These are phyloP conservation scores for Helogale parvula DNA, from an alignment of 2,113 vertebrate species.

Conservation along the genomic window DNA sequence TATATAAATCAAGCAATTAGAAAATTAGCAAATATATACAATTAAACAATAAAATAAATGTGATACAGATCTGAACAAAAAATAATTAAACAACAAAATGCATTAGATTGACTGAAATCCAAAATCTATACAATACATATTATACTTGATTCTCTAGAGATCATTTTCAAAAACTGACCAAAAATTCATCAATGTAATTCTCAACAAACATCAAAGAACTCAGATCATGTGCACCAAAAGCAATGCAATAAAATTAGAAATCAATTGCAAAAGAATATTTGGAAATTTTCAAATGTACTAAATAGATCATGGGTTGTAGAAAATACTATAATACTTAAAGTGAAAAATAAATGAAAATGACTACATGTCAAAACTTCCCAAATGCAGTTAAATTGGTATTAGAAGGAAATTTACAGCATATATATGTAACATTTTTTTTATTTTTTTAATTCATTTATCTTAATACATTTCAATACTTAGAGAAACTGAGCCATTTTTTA, in stretches of 20 bases:
- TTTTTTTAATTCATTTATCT: no score
- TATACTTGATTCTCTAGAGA: not conserved
- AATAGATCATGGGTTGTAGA: not conserved
- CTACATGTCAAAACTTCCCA: not conserved
- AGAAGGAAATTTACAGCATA: not conserved
- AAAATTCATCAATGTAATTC: not conserved
- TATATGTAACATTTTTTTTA: no score
- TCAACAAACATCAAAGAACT: not conserved
- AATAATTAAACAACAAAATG: not conserved
- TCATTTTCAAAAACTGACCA: not conserved
- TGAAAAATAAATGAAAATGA: not conserved
- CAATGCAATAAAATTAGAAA: constrained; percentile 10
- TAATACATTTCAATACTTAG: not conserved
- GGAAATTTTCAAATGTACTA: not conserved
- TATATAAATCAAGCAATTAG: not conserved
- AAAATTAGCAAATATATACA: not conserved
- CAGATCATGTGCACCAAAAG: not conserved
- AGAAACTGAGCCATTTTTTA: not conserved
- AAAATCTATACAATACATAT: not conserved
- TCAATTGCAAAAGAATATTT: not conserved
- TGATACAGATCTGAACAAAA: not conserved
- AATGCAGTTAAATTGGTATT: not conserved
- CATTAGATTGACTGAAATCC: not conserved
- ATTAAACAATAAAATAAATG: not conserved
- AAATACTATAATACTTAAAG: not conserved